Base-by-base conservation (phyloP, 2,113 vertebrate species). In the Meleagris gallopavo region DNA sequence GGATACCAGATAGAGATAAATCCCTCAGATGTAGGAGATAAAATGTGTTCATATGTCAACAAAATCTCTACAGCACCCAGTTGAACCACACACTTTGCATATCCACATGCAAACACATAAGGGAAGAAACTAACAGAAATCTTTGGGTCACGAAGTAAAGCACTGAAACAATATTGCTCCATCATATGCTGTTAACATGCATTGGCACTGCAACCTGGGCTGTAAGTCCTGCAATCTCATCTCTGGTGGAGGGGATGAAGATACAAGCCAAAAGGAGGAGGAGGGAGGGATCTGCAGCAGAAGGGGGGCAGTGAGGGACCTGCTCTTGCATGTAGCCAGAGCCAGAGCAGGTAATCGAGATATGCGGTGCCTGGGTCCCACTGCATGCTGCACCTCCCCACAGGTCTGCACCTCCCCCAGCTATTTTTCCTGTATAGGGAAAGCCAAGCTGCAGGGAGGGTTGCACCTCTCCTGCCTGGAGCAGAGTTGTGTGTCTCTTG, bases 381-480 rank as follows among this genome's bases (percentile, higher is more conserved):
- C n/a, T 10, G 16, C 1, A 20, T 65, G 45, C 21, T 21, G 32
- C 41, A n/a, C n/a, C n/a, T n/a, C n/a, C 60, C 46, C 11, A 32
- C 6, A 24, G 74, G 38, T 55, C 54, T 0, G 2, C 20, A 25
- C 57, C 67, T 57, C 81, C 34, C 75, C 19, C 69, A 72, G 73
- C 50, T 46, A 27, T 19, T 48, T 25, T 21, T 10, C 16, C 2
- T 6, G n/a, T 30, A 7, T 12, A 22, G 50, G 66, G 41, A 57
- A 50, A 66, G 21, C 24, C 0, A 55, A 19, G 46, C 2, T 9
- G 25, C 2, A 3, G 25, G 29, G 19, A 84, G 38, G 77, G 54
- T 69, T 0, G 1, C 38, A 15, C 1, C 2, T 41, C 10, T 36
- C 57, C 38, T 2, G 2, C 10, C 27, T 27, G 54, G 27, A 11